Evolutionary conservation across 2,113 vertebrate species (phyloP), one percentile per base, ranked within the genome.

Genomic region (Melanerpes aurifrons): DNA sequence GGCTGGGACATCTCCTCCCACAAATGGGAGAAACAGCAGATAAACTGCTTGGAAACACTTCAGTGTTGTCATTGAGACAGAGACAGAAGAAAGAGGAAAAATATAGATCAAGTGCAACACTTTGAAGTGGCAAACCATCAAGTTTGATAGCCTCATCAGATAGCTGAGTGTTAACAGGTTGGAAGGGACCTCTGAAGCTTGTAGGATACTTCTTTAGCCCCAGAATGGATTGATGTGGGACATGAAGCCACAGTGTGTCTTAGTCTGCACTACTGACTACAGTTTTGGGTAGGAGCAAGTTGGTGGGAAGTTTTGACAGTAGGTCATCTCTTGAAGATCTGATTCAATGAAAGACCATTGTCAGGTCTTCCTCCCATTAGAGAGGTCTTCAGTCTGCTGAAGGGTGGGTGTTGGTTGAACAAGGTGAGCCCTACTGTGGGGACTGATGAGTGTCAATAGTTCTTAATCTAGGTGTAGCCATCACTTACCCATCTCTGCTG

Each of bases 251-350:
- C 26, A 37, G 16, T 2, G 0, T 14, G 47, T 40, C 29, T 74
- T 5, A 2, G 47, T 50, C 63, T n/a, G 17, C 1, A 0, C 43
- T 53, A 9, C 81, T 66, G 35, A n/a, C 19, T 31, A 0, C 15
- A 45, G 2, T 62, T 37, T 26, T 40, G 54, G 43, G 45, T 25
- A 28, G 28, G 11, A 32, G 67, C 47, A 64, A 4, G 35, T 31
- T 50, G 29, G 15, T 79, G 63, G 31, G 45, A 68, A 61, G 17
- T 13, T 18, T 20, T 48, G 68, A 11, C 47, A 32, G 29, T 3
- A 17, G 48, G 31, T 53, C 50, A 53, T 22, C 50, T 53, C 50
- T 53, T 53, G 54, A 56, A 28, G 54, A 18, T 26, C 11, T 32
- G 18, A 45, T 29, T 53, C 43, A 59, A 54, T 37, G 9, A 70